Conservation (phyloP, 2,797 vertebrate genomes). For the Catharus ustulatus region DNA sequence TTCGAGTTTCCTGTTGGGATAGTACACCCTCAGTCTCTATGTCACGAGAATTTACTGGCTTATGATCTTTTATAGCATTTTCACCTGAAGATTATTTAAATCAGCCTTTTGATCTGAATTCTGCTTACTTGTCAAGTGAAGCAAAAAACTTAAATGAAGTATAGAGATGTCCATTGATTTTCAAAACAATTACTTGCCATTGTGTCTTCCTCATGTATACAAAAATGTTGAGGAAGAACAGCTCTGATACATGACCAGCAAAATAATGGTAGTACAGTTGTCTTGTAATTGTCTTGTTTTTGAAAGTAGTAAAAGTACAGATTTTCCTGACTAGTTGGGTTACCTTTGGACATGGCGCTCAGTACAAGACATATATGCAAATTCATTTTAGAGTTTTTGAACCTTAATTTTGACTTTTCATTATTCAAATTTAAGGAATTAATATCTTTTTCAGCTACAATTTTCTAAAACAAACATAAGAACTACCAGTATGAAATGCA, state of each 20-base stretch:
- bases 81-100: not conserved
- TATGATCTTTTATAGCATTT: not conserved
- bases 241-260: not conserved
- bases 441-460: not conserved
- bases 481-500: not conserved
- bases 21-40: not conserved
- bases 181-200: not conserved
- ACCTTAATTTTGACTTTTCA: not conserved
- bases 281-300: not conserved
- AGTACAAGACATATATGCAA: not conserved
- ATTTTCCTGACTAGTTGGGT: not conserved
- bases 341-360: not conserved
- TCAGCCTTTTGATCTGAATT: not conserved
- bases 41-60: not conserved
- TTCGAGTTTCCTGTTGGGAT: rapidly evolving
- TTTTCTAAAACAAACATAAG: not conserved
- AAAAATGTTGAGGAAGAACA: not conserved
- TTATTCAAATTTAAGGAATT: not conserved
- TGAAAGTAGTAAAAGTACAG: not conserved
- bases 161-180: not conserved
- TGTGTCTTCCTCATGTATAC: not conserved
- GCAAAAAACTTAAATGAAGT: not conserved
- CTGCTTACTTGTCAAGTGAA: not conserved
- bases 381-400: not conserved
- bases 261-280: not conserved